Conservation (phyloP, 2,113 vertebrate species). For the Scopus umbretta region DNA sequence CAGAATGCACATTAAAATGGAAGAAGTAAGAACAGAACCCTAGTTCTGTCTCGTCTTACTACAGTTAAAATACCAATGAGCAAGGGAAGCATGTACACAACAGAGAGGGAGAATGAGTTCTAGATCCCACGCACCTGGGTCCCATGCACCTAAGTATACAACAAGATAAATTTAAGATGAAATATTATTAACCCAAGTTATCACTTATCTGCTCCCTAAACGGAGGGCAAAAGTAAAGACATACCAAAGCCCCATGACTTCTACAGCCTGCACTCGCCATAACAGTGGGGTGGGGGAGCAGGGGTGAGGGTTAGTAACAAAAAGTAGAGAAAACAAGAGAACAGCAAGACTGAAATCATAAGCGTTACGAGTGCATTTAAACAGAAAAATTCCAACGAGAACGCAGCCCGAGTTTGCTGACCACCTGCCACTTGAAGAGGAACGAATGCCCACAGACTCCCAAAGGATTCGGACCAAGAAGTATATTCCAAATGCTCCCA, state of each 20-base stretch:
- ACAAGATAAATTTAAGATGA: neutral
- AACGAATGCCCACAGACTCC: neutral
- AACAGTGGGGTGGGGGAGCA: neutral
- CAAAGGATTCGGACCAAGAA: neutral
- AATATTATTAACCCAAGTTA: neutral
- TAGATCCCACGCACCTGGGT: no score
- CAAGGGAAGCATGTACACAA: no score
- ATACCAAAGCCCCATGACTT: neutral
- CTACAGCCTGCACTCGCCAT: neutral
- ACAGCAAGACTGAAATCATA: neutral
- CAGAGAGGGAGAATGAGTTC: no score
- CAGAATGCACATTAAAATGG: no score
- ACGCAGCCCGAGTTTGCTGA: neutral
- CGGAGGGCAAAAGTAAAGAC: neutral
- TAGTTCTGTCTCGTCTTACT: neutral
- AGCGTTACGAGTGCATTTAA: neutral
- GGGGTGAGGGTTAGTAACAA: neutral
- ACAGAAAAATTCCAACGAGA: neutral
- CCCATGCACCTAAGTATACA: neutral
- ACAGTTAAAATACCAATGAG: no score
- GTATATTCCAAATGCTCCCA: neutral
- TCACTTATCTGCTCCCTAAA: neutral
- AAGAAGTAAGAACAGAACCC: neutral
- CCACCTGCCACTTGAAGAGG: neutral
- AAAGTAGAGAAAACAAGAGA: neutral